Evolutionary conservation across 2,888 invertebrate species (phyloP).

Genomic region (Euclidia mi): DNA sequence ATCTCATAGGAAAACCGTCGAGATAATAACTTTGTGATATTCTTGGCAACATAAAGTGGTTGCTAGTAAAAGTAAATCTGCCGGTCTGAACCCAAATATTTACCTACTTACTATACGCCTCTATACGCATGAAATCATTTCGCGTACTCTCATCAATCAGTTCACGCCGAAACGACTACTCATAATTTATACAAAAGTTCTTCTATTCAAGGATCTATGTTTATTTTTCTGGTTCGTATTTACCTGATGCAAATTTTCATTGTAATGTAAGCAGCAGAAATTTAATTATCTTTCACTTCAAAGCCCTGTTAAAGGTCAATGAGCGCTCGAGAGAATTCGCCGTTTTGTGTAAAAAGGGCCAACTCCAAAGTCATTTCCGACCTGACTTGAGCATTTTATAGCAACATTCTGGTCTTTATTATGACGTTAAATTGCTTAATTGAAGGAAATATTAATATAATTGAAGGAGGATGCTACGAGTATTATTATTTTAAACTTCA

Average conservation of each 20-base stretch:
- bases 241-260: slow-evolving; percentile 77
- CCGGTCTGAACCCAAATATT: slow-evolving; percentile 38
- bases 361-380: slow-evolving; percentile 72
- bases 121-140: slow-evolving; percentile 47
- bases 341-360: slow-evolving; percentile 78
- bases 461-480: slow-evolving; percentile 43
- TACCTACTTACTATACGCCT: slow-evolving; percentile 31
- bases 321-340: slow-evolving; percentile 71
- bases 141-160: slow-evolving; percentile 56
- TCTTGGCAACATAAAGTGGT: slow-evolving; percentile 18
- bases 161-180: slow-evolving; percentile 37
- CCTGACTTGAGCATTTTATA: slow-evolving; percentile 71
- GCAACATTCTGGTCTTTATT: slow-evolving; percentile 71
- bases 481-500: slow-evolving; percentile 50
- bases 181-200: slow-evolving; percentile 48
- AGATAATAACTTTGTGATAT: slow-evolving; percentile 14
- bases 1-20: slow-evolving; percentile 8
- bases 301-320: slow-evolving; percentile 79
- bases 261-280: slow-evolving; percentile 82
- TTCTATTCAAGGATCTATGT: slow-evolving; percentile 35
- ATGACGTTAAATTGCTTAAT: slow-evolving; percentile 75
- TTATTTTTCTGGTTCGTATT: slow-evolving; percentile 60
- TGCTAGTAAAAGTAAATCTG: slow-evolving; percentile 26
- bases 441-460: slow-evolving; percentile 69
- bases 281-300: slow-evolving; percentile 85